These are phyloP conservation scores for Cyclophora punctaria DNA, from an alignment of 2,888 invertebrate genomes.

Conservation along the genomic window DNA sequence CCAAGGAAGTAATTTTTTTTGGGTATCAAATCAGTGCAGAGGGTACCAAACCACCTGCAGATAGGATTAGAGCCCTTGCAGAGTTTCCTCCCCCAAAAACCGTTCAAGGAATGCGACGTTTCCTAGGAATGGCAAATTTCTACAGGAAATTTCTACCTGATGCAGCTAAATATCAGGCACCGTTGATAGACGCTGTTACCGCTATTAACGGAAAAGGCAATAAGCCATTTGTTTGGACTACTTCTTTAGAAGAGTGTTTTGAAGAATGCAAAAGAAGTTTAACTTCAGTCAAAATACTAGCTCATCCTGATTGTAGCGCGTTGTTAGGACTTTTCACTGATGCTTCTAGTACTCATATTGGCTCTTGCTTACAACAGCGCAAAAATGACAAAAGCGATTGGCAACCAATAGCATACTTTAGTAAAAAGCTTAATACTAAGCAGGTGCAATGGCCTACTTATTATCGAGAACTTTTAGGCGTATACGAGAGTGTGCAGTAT, in stretches of 20 bases:
- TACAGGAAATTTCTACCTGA: conserved; percentile 7
- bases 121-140: conserved; percentile 9
- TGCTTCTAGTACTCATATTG: conserved; percentile 6
- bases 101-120: conserved; percentile 2
- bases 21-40: conserved; percentile 1
- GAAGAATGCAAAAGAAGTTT: not conserved
- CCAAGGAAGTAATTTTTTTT: not conserved
- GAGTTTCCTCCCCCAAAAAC: conserved; percentile 1
- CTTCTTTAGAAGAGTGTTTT: not conserved
- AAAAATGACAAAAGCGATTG: conserved; percentile 2
- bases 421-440: conserved; percentile 7
- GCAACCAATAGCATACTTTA: conserved; percentile 12
- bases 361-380: conserved; percentile 10
- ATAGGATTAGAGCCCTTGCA: not conserved
- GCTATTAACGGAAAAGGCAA: not conserved
- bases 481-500: conserved; percentile 31
- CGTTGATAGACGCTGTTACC: not conserved
- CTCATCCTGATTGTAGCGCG: not conserved
- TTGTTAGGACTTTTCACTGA: conserved; percentile 6
- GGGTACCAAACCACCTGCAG: not conserved
- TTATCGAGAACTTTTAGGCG: conserved; percentile 41
- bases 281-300: not conserved
- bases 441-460: conserved; percentile 27
- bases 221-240: not conserved
- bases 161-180: conserved; percentile 3